A percentile compares a stretch with the other conserved stretches of the same genome.
Conservation (phyloP, 2,797 vertebrate species). For the Coregonus sp. region DNA sequence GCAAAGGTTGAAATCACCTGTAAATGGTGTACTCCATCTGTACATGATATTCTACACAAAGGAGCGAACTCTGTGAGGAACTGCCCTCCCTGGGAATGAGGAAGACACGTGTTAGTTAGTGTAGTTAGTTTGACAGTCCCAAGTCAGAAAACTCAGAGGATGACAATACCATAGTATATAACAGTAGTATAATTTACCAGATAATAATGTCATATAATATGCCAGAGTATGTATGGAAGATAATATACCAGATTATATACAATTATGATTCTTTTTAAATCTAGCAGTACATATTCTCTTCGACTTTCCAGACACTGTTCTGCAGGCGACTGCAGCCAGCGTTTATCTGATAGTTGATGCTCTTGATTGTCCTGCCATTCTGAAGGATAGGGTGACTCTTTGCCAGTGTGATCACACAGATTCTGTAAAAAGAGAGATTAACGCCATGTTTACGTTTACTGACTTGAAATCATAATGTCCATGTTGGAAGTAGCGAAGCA, state of each 20-base stretch:
- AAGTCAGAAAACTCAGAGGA: not conserved
- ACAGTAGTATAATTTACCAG: not conserved
- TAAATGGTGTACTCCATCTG: slow-evolving; percentile 94
- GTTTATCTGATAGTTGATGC: slow-evolving; percentile 94
- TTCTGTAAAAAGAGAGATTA: slow-evolving; percentile 65
- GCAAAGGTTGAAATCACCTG: slow-evolving; percentile 74
- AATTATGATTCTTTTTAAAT: not conserved
- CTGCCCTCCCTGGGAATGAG: slow-evolving; percentile 85
- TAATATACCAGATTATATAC: not conserved
- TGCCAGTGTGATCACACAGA: slow-evolving; percentile 92
- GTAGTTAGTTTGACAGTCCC: not conserved
- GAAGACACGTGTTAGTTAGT: slow-evolving; percentile 7
- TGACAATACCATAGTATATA: not conserved
- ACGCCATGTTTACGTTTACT: not conserved
- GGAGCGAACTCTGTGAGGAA: slow-evolving; percentile 96
- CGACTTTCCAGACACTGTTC: slow-evolving; percentile 96
- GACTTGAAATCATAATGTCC: not conserved
- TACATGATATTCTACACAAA: slow-evolving; percentile 90
- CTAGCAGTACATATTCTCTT: slow-evolving; percentile 82
- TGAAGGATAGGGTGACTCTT: slow-evolving; percentile 93
- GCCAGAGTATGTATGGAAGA: not conserved
- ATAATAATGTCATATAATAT: not conserved
- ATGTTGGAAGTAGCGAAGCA: not conserved
- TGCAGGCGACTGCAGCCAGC: slow-evolving; percentile 92
- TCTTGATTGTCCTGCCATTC: slow-evolving; percentile 82